A percentile compares a stretch with the other conserved stretches of the same genome.
phyloP scores from a whole-genome alignment of 2,797 vertebrate genomes.

The Melanogrammus aeglefinus region DNA sequence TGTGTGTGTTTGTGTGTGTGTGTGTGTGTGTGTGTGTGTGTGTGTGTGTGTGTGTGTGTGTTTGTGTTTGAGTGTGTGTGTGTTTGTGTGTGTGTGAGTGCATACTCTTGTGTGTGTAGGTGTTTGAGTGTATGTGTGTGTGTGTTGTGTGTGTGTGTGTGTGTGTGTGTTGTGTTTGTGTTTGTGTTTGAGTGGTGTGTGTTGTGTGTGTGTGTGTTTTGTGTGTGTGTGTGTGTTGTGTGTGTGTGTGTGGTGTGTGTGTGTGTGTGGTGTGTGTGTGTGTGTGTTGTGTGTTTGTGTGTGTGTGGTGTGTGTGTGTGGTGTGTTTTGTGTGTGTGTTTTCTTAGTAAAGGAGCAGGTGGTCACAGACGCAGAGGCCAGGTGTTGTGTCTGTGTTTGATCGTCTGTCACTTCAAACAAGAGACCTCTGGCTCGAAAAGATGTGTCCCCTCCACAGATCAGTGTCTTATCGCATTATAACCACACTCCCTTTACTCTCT shows the following conservation, averaged over 20 bases:
- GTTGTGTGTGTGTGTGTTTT: too few species aligned
- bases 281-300: not conserved
- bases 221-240: not conserved
- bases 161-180: too few species aligned
- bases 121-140: too few species aligned
- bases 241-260: too few species aligned
- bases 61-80: too few species aligned
- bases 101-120: too few species aligned
- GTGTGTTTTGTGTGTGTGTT: not conserved
- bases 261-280: too few species aligned
- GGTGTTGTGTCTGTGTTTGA: constrained; percentile 22
- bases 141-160: not conserved
- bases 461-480: constrained; percentile 4
- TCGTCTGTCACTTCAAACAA: constrained; percentile 21
- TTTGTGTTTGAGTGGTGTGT: too few species aligned
- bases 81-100: too few species aligned
- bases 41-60: too few species aligned
- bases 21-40: not conserved
- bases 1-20: not conserved
- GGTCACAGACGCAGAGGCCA: constrained; percentile 29
- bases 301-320: not conserved
- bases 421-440: constrained; percentile 18
- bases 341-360: not conserved
- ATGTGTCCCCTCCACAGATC: constrained; percentile 15
- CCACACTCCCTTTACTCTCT: not conserved